Evolutionary conservation across 2,888 invertebrate species (phyloP).

Genomic region (Cosmia trapezina): DNA sequence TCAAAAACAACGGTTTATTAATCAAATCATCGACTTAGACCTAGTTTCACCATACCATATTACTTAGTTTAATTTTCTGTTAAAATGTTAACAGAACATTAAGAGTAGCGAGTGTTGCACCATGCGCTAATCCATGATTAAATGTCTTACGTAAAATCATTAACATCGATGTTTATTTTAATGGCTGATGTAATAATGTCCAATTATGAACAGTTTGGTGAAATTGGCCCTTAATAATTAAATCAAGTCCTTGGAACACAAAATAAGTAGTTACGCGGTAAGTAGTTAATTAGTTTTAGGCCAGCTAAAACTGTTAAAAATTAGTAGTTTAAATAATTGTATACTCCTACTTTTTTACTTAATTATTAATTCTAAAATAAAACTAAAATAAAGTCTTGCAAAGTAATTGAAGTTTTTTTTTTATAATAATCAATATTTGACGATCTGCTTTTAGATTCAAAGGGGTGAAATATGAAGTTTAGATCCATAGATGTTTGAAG

Average conservation of each 20-base stretch:
- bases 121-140: too few relatives aligned
- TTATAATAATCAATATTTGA: neutral
- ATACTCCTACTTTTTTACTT: neutral
- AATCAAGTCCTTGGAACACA: slow-evolving; percentile 24
- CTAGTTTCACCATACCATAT: too few relatives aligned
- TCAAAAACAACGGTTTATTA: slow-evolving; percentile 7
- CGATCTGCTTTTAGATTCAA: slow-evolving; percentile 10
- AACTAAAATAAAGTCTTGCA: neutral
- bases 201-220: too few relatives aligned
- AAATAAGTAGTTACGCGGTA: too few relatives aligned
- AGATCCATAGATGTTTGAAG: neutral
- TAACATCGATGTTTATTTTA: too few relatives aligned
- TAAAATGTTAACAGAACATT: too few relatives aligned
- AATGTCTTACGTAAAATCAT: too few relatives aligned
- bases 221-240: neutral
- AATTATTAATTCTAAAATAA: slow-evolving; percentile 13
- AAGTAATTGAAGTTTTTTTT: slow-evolving; percentile 5
- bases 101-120: too few relatives aligned
- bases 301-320: slow-evolving; percentile 69
- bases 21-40: neutral
- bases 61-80: too few relatives aligned
- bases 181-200: too few relatives aligned
- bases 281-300: slow-evolving; percentile 65
- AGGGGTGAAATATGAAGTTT: neutral
- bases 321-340: slow-evolving; percentile 17